Evolutionary conservation across 2,888 invertebrate genomes (phyloP), one percentile per base, ranked within the genome.

Genomic region (Entomobrya multifasciata): DNA sequence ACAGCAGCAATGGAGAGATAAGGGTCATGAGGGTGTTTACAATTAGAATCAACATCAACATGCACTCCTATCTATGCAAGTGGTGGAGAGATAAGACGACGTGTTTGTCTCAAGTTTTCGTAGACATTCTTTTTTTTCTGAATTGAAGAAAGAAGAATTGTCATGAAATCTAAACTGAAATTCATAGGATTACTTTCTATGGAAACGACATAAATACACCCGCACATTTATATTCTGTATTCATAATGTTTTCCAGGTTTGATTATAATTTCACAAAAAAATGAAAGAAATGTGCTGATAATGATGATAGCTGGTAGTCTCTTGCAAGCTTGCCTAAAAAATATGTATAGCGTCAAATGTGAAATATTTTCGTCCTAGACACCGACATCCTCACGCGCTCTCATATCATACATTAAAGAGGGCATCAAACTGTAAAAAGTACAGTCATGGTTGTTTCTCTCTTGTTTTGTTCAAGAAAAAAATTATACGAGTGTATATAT

Each of bases 341-440:
- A 67, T n/a, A n/a, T n/a, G 65, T 67, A 20, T 10, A 65, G 10
- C n/a, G 20, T 44, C 5, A 67, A 67, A 52, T 17, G 13, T 70
- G 47, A 70, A 27, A 70, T 22, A 36, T 57, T 22, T 57, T 57
- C 27, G 47, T 70, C 47, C 25, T 15, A 47, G 47, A n/a, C 70
- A 70, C 70, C 49, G 10, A 25, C 49, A 70, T 49, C 70, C 25
- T 47, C 70, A 74, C 36, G 55, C 52, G 44, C 44, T 77, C 25
- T 13, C 57, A 74, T 44, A 77, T 41, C 65, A 79, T 85, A 60
- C 85, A 78, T 78, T 78, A 85, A 67, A 78, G 70, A 70, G 62
- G 76, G 85, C 85, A 85, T 78, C 70, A 85, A 85, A 78, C 85
- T 85, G 85, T 78, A 85, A 85, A 85, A 55, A 57, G 84, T 84